Conservation (phyloP, 2,113 vertebrate species). For the Menidia beryllina region DNA sequence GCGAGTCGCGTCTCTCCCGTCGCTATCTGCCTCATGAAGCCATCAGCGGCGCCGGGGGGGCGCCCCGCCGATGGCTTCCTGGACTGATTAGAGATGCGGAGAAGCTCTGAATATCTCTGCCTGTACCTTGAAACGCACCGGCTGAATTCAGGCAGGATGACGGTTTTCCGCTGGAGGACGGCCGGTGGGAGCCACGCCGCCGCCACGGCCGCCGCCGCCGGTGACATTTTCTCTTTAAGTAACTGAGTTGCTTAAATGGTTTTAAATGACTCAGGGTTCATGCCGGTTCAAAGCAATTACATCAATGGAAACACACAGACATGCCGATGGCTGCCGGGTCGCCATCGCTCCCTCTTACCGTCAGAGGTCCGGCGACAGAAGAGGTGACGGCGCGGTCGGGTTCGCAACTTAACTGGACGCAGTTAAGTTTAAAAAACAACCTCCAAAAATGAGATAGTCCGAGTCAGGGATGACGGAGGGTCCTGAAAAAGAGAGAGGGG, state of each 20-base stretch:
- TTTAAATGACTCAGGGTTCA: constrained; percentile 5
- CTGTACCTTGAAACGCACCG: neutral
- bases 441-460: constrained; percentile 51
- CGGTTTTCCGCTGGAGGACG: too few species aligned
- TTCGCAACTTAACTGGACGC: constrained; percentile 22
- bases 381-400: neutral
- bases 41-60: constrained; percentile 45
- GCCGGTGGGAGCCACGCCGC: too few species aligned
- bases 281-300: constrained; percentile 29
- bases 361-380: constrained; percentile 31
- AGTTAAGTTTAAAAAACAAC: constrained; percentile 5
- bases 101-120: neutral
- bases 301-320: constrained; percentile 5
- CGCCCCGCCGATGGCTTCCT: constrained; percentile 21
- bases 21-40: constrained; percentile 54
- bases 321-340: neutral
- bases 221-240: neutral
- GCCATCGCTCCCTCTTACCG: constrained; percentile 60
- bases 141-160: constrained; percentile 6
- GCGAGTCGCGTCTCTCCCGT: constrained; percentile 52
- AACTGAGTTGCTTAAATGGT: constrained; percentile 4
- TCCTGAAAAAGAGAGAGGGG: constrained; percentile 31
- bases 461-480: constrained; percentile 26
- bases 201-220: neutral
- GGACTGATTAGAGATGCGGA: constrained; percentile 40